Conservation (phyloP, 2,888 invertebrate species). For the Dicycla oo region DNA sequence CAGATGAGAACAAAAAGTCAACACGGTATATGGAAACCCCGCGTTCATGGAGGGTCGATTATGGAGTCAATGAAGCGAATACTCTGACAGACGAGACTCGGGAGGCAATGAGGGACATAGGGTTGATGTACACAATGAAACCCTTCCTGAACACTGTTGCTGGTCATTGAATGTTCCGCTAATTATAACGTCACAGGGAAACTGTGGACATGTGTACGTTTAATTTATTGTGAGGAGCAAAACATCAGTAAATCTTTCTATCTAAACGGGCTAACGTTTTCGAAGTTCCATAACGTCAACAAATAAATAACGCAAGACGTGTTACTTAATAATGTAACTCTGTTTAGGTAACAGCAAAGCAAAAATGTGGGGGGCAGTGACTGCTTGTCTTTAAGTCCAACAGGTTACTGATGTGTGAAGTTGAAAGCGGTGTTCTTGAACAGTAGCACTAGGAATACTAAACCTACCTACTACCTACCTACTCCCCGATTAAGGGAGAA, state of each 20-base stretch:
- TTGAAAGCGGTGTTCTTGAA: constrained; percentile 25
- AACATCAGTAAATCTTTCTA: constrained; percentile 31
- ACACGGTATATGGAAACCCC: constrained; percentile 69
- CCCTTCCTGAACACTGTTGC: constrained; percentile 79
- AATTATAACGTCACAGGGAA: constrained; percentile 73
- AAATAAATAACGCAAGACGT: constrained; percentile 45
- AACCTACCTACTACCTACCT: too few species aligned
- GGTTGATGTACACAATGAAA: constrained; percentile 78
- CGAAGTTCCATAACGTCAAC: constrained; percentile 33
- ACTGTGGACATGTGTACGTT: constrained; percentile 55
- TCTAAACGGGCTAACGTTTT: constrained; percentile 17
- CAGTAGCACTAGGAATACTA: constrained; percentile 7
- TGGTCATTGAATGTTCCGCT: constrained; percentile 73
- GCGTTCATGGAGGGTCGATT: constrained; percentile 73
- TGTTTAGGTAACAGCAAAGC: constrained; percentile 38
- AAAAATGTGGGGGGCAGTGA: constrained; percentile 33
- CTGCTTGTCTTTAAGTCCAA: constrained; percentile 25
- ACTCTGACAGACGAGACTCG: constrained; percentile 73
- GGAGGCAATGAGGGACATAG: constrained; percentile 73
- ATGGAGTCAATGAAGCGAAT: constrained; percentile 72
- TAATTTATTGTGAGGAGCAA: constrained; percentile 35
- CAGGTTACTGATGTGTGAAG: constrained; percentile 32
- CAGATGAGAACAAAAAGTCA: constrained; percentile 69
- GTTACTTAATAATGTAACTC: constrained; percentile 27
- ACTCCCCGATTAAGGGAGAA: constrained; percentile 2